Conservation (phyloP, 92 coral and sea anemone genomes). For the Pocillopora grandis region DNA sequence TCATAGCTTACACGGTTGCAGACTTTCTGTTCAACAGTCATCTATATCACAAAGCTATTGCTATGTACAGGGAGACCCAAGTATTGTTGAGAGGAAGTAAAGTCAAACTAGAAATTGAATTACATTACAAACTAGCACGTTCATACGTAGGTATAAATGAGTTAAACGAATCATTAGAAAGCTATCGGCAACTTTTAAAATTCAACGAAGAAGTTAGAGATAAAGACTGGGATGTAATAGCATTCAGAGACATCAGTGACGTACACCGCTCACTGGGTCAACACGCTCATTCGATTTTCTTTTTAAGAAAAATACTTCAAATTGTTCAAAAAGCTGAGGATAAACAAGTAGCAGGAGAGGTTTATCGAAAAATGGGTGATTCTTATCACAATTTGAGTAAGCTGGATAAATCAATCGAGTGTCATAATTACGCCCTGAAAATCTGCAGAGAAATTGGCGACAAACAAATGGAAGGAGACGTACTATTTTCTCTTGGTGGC, state of each 20-base stretch:
- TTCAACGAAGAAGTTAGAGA: constrained; percentile 3
- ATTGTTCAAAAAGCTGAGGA: background rate
- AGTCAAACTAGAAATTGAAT: background rate
- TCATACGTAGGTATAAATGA: background rate
- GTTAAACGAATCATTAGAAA: background rate
- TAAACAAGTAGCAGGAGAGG: background rate
- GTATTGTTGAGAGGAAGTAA: background rate
- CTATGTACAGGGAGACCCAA: too few relatives aligned
- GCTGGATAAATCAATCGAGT: constrained; percentile 5
- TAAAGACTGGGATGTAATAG: background rate
- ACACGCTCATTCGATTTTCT: background rate
- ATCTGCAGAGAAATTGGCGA: constrained; percentile 5
- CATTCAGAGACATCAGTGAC: background rate
- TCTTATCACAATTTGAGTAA: background rate
- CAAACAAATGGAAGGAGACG: background rate
- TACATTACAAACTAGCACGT: background rate
- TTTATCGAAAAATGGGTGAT: background rate
- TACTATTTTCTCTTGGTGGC: background rate
- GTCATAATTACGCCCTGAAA: constrained; percentile 2
- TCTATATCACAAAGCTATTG: too few relatives aligned
- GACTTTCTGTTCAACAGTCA: too few relatives aligned
- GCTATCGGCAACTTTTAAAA: background rate
- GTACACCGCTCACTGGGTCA: background rate
- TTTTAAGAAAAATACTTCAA: background rate
- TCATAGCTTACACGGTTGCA: too few relatives aligned